Percentiles rank a stretch among this genome's conserved stretches.
phyloP scores from a whole-genome alignment of 2,113 vertebrate genomes.

The Neodontobutis hainanensis region DNA sequence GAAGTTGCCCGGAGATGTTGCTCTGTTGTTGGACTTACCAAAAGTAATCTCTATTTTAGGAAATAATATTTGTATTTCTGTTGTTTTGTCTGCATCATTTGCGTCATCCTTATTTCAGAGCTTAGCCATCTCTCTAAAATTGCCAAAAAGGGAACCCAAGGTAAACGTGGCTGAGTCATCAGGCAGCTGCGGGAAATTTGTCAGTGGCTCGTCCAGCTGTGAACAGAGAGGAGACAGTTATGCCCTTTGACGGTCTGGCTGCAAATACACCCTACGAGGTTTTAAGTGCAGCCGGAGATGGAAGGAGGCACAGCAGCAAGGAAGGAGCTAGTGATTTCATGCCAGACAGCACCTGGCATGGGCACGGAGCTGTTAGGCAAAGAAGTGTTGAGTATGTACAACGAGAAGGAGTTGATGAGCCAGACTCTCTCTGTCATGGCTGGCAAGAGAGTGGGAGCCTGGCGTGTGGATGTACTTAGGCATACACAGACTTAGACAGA shows the following conservation, averaged over 20 bases:
- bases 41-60: not conserved
- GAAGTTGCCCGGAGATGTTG: not conserved
- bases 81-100: no score
- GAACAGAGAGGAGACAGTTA: not conserved
- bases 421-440: not conserved
- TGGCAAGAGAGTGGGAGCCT: not conserved
- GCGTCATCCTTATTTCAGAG: no score
- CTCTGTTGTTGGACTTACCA: not conserved
- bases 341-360: not conserved
- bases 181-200: not conserved
- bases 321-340: not conserved
- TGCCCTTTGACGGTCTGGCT: not conserved
- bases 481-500: slow-evolving; percentile 2
- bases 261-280: not conserved
- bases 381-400: not conserved
- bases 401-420: not conserved
- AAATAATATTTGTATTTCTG: no score
- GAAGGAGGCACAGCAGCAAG: not conserved
- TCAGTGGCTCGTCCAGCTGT: not conserved
- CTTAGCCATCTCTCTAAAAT: no score
- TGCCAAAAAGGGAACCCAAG: not conserved
- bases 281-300: slow-evolving; percentile 4
- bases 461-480: not conserved
- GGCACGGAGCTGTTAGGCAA: not conserved
- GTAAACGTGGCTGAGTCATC: slow-evolving; percentile 5